Evolutionary conservation across 2,797 vertebrate genomes (phyloP).

Genomic region (Acrocephalus scirpaceus): DNA sequence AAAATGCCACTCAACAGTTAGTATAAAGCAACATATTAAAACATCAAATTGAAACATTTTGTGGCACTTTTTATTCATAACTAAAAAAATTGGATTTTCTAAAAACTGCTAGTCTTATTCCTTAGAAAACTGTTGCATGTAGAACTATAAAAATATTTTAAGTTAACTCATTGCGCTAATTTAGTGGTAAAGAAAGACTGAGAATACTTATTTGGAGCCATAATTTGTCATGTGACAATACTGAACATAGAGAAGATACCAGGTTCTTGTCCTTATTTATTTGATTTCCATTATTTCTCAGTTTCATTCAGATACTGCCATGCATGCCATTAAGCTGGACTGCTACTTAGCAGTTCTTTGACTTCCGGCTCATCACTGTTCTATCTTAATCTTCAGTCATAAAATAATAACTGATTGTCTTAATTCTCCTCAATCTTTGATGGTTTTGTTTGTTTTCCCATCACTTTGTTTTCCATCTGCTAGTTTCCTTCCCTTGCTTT

Average conservation of each 20-base stretch:
- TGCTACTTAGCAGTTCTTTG: background rate
- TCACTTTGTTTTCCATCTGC: background rate
- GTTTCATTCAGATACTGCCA: background rate
- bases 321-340: background rate
- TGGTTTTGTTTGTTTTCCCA: background rate
- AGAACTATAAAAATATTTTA: background rate
- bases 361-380: background rate
- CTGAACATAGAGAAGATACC: background rate
- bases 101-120: background rate
- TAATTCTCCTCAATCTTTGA: background rate
- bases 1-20: background rate
- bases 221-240: background rate
- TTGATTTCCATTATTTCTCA: background rate
- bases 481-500: constrained; percentile 27
- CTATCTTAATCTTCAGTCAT: background rate
- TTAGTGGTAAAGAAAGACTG: background rate
- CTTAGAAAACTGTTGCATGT: background rate
- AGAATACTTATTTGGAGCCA: background rate
- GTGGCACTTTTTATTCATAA: background rate
- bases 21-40: background rate
- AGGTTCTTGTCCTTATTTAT: background rate
- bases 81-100: background rate
- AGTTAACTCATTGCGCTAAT: background rate
- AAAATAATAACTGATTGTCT: background rate
- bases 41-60: background rate